Evolutionary conservation across 2,888 invertebrate genomes (phyloP), one percentile per base, ranked within the genome.

Genomic region (Exephanes ischioxanthus): DNA sequence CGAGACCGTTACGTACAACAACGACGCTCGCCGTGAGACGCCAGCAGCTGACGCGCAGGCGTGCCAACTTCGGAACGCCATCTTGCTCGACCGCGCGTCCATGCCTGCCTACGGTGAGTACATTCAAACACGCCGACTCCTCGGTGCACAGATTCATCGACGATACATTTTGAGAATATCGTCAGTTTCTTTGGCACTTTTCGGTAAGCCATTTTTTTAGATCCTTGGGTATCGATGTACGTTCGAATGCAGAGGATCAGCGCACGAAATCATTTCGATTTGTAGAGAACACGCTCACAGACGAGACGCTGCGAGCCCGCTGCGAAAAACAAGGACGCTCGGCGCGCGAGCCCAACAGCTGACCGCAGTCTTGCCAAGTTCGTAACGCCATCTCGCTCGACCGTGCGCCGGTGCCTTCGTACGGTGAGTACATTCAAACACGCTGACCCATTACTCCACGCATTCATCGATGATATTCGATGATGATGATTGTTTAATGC

Each of bases 151-250:
- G 0, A 55, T 16, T 48, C 45, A 3, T 14, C 14, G 45, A 48
- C 0, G 3, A 16, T 48, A 48, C 16, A 3, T 48, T 89, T 95
- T 95, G 41, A 97, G 92, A 87, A 96, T 95, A 93, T 96, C 96
- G 84, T 95, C 94, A 88, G 96, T 95, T 89, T 96, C 96, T 83
- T 94, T 95, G 86, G 94, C 94, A 41, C 94, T 94, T 89, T 95
- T 95, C 68, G 95, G 94, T 41, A 96, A 92, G 89, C 94, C 94
- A 61, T 95, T 94, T 88, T 95, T 95, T 72, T 96, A 90, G 87
- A 95, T 95, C 89, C 95, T 94, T 90, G 96, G 96, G 89, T 97
- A 94, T 93, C 95, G 95, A 87, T 96, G 95, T 41, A 95, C 95
- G 81, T 95, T 95, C 89, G 96, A 94, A 92, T 95, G 95, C 87